Conservation (phyloP, 2,888 invertebrate genomes). For the Caradrina kadenii region DNA sequence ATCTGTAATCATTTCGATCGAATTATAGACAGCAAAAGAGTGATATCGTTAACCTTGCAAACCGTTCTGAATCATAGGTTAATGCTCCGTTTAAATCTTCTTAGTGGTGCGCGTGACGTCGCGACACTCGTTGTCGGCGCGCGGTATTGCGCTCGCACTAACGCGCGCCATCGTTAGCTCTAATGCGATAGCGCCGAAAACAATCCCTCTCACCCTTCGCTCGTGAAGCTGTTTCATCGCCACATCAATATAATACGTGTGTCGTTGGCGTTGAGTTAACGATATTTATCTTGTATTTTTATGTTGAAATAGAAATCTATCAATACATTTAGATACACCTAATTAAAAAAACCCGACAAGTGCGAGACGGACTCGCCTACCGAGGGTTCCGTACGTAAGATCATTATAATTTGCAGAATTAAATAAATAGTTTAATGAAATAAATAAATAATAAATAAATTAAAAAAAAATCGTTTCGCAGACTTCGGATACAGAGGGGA, state of each 20-base stretch:
- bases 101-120: slow-evolving; percentile 21
- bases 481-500: too few relatives aligned
- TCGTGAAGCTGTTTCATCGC: slow-evolving; percentile 39
- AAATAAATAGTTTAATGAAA: too few relatives aligned
- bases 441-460: too few relatives aligned
- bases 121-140: slow-evolving; percentile 49
- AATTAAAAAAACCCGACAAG: too few relatives aligned
- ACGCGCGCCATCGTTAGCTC: slow-evolving; percentile 59
- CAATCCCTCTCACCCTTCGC: slow-evolving; percentile 55
- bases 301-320: neutral
- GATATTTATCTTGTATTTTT: slow-evolving; percentile 18
- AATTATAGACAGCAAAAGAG: slow-evolving; percentile 10
- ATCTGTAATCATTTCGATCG: slow-evolving; percentile 17
- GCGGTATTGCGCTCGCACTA: slow-evolving; percentile 43
- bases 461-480: too few relatives aligned
- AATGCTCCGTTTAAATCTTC: slow-evolving; percentile 21
- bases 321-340: too few relatives aligned
- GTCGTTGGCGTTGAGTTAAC: slow-evolving; percentile 1
- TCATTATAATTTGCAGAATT: too few relatives aligned
- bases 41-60: slow-evolving; percentile 12
- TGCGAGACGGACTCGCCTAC: too few relatives aligned
- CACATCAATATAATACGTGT: slow-evolving; percentile 42
- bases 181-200: slow-evolving; percentile 61
- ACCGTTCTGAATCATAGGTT: neutral
- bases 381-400: too few relatives aligned